Percentiles rank a stretch among this genome's conserved stretches.
These are phyloP conservation scores for Larimichthys polyactis DNA, from an alignment of 2,113 vertebrate species.

Conservation along the genomic window DNA sequence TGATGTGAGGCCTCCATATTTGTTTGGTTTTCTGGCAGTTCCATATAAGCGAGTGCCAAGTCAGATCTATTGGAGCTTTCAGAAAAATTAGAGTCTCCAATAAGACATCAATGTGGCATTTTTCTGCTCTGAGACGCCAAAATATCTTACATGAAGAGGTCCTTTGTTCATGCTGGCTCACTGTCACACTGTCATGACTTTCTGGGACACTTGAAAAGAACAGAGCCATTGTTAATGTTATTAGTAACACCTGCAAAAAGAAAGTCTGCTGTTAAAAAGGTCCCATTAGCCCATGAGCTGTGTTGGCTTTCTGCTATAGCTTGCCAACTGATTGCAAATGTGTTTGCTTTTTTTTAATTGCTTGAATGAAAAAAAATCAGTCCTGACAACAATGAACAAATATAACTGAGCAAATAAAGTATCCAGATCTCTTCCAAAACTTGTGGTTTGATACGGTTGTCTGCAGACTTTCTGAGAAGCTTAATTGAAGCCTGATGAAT, in stretches of 20 bases:
- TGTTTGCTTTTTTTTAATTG: not conserved
- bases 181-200: not conserved
- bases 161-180: not conserved
- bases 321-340: not conserved
- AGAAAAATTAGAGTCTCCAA: not conserved
- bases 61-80: not conserved
- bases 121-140: not conserved
- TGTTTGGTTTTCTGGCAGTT: not conserved
- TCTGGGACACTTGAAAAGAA: not conserved
- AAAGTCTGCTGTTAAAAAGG: not conserved
- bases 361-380: slow-evolving; percentile 16
- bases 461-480: slow-evolving; percentile 4
- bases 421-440: not conserved
- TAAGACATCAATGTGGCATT: not conserved
- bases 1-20: not conserved
- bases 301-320: not conserved
- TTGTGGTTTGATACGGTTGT: slow-evolving; percentile 2
- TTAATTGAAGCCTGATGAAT: slow-evolving; percentile 21
- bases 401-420: not conserved
- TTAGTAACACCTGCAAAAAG: not conserved
- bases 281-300: not conserved
- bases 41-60: not conserved
- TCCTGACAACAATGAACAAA: slow-evolving; percentile 23
- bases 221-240: not conserved
- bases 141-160: not conserved